These are phyloP conservation scores for Pyxicephalus adspersus DNA, from an alignment of 2,113 vertebrate species.

Conservation along the genomic window DNA sequence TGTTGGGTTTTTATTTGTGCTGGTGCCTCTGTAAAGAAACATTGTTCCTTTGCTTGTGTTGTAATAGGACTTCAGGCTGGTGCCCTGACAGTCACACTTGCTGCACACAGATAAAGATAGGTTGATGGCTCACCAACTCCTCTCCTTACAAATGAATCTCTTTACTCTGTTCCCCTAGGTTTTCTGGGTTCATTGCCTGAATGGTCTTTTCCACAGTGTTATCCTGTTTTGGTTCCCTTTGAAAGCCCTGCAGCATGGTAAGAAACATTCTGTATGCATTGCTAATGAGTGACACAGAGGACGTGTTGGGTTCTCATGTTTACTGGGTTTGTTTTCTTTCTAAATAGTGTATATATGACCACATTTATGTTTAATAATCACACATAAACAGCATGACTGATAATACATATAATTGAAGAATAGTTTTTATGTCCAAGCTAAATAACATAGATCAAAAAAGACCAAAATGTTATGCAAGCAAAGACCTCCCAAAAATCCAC, in stretches of 20 bases:
- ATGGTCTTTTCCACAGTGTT: slow-evolving; percentile 99
- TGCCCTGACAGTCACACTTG: slow-evolving; percentile 56
- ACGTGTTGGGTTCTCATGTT: neutral
- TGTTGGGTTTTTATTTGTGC: neutral
- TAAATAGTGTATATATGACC: too few species aligned
- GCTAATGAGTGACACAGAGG: neutral
- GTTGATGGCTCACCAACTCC: slow-evolving; percentile 86
- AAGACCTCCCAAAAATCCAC: too few species aligned
- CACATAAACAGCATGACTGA: too few species aligned
- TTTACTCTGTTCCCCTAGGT: slow-evolving; percentile 89
- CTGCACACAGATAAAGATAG: slow-evolving; percentile 83
- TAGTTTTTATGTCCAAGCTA: too few species aligned
- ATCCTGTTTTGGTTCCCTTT: slow-evolving; percentile 99
- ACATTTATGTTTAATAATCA: too few species aligned
- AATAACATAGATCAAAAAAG: too few species aligned
- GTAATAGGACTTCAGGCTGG: neutral
- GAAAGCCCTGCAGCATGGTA: slow-evolving; percentile 96
- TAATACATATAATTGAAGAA: too few species aligned
- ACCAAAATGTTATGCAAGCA: too few species aligned
- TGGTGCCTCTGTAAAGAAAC: neutral
- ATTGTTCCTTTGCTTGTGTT: neutral
- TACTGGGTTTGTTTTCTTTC: too few species aligned
- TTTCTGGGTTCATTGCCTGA: slow-evolving; percentile 99
- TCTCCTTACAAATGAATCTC: slow-evolving; percentile 87
- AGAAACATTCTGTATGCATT: slow-evolving; percentile 62